Conservation (phyloP, 2,113 vertebrate species). For the Halichoerus grypus region DNA sequence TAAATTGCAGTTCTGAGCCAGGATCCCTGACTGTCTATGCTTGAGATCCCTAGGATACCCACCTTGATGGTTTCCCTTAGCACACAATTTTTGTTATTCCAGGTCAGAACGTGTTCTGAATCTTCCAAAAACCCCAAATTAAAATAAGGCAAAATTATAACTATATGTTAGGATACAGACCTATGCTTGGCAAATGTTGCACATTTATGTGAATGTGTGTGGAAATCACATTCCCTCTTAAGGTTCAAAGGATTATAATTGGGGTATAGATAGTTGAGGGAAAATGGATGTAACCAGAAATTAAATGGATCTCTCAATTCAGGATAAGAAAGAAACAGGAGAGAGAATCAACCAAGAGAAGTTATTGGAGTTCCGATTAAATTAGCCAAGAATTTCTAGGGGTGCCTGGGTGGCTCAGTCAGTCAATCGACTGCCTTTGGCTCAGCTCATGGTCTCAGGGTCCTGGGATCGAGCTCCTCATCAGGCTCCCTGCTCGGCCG, state of each 20-base stretch:
- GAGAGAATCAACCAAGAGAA: not conserved
- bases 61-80: not conserved
- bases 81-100: not conserved
- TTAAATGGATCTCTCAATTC: not conserved
- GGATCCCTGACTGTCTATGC: not conserved
- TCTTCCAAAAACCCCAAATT: not conserved
- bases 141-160: not conserved
- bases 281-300: not conserved
- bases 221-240: not conserved
- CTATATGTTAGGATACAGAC: not conserved
- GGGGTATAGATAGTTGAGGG: not conserved
- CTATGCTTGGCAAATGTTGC: not conserved
- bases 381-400: not conserved
- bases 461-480: too few relatives aligned
- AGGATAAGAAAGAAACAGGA: not conserved
- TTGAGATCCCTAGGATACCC: not conserved
- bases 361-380: not conserved
- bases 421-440: too few relatives aligned
- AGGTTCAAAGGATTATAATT: not conserved
- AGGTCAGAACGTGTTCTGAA: not conserved
- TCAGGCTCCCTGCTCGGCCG: too few relatives aligned
- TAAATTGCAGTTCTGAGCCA: not conserved
- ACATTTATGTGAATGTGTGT: not conserved
- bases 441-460: too few relatives aligned
- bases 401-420: too few relatives aligned